Evolutionary conservation across 2,888 invertebrate genomes (phyloP), one percentile per base, ranked within the genome.

Genomic region (Rosalia funebris): DNA sequence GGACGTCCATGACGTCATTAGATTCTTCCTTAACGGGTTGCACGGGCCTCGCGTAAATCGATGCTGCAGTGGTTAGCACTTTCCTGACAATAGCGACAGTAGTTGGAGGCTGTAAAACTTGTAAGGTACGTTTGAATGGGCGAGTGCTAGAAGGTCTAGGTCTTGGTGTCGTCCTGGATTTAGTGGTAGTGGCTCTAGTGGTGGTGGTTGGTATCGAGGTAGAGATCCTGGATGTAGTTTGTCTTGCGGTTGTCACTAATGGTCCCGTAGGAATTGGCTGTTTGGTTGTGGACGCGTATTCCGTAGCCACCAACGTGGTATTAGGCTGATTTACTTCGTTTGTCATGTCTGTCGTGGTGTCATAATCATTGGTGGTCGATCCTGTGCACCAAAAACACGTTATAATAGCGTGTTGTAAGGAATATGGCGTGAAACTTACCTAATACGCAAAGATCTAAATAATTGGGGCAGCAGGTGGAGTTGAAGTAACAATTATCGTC

Each of bases 381-480:
- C 17, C 59, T 59, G 32, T 12, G n/a, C n/a, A n/a, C n/a, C n/a
- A n/a, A n/a, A n/a, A 59, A 53, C 12, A 41, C 12, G 12, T 11
- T 20, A 37, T 10, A 12, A 20, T 48, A 34, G 14, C 17, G 1
- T 2, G 11, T 12, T 36, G 11, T n/a, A 16, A 48, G 11, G 2
- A 15, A 1, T n/a, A n/a, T n/a, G n/a, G n/a, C n/a, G n/a, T n/a
- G n/a, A n/a, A 39, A 31, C 34, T 75, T 74, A 83, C 83, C 80
- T 42, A 83, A 80, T 7, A 85, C 70, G 71, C 91, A 91, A 1
- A 84, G 70, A 2, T 85, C 85, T 1, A 84, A 75, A 75, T 84
- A 91, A 78, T 92, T 91, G 0, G 84, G 83, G 69, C 92, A 93
- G 75, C 92, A 93, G 15, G 83, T 82, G 0, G 82, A 82, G 0